Evolutionary conservation across 2,888 invertebrate genomes (phyloP).

Genomic region (Andrena dorsata): DNA sequence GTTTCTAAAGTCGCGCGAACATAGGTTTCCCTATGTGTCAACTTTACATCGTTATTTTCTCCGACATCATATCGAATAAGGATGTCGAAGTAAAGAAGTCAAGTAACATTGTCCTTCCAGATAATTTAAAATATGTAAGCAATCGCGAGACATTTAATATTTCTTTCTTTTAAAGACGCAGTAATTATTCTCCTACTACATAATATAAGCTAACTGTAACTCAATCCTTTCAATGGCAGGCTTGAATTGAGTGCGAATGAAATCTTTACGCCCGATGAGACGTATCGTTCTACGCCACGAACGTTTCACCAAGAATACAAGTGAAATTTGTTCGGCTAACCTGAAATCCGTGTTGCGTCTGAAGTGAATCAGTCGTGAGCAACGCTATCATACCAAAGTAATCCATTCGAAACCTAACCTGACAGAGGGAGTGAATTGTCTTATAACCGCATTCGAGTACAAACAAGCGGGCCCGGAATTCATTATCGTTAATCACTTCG

Average conservation of each 20-base stretch:
- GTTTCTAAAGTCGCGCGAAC: conserved; percentile 48
- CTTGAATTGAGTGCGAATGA: not conserved
- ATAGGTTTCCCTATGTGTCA: conserved; percentile 38
- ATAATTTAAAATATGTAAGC: not conserved
- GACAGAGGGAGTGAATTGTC: not conserved
- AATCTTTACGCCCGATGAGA: not conserved
- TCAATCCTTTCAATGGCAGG: not conserved
- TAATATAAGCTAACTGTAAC: not conserved
- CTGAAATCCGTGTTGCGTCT: no score
- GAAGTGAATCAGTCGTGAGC: not conserved
- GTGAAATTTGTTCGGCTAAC: no score
- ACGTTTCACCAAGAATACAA: no score
- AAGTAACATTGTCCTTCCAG: not conserved
- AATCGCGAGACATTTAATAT: not conserved
- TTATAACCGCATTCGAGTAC: conserved; percentile 12
- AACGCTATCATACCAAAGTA: not conserved
- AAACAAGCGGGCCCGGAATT: conserved; percentile 48
- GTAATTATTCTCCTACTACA: not conserved
- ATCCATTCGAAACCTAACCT: not conserved
- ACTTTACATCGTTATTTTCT: conserved; percentile 26
- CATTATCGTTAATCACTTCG: conserved; percentile 59
- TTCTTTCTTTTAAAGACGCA: not conserved
- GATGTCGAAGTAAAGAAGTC: not conserved
- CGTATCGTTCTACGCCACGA: no score
- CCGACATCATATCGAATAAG: not conserved